phyloP scores from a whole-genome alignment of 2,113 vertebrate genomes.

The Noctilio leporinus region DNA sequence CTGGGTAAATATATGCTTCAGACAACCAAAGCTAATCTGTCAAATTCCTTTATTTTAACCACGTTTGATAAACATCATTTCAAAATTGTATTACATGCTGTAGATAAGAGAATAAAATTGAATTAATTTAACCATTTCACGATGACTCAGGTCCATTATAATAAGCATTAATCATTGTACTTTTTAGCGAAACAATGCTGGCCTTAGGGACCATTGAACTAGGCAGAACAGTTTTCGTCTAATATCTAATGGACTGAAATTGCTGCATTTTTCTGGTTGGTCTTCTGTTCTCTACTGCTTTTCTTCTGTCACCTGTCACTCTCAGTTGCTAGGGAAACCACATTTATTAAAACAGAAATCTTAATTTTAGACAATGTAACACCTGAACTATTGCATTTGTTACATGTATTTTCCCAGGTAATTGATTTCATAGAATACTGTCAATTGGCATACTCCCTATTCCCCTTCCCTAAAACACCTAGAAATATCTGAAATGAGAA shows the following conservation, averaged over 20 bases:
- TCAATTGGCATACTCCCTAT: background rate
- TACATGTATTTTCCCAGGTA: background rate
- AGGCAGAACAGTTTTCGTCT: background rate
- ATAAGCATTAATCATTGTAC: slow-evolving; percentile 42
- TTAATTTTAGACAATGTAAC: slow-evolving; percentile 40
- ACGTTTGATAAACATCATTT: slow-evolving; percentile 45
- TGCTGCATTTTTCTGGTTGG: background rate
- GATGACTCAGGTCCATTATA: slow-evolving; percentile 42
- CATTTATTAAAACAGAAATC: slow-evolving; percentile 50
- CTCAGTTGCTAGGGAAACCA: slow-evolving; percentile 10
- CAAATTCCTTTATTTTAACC: slow-evolving; percentile 28
- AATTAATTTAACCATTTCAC: slow-evolving; percentile 49
- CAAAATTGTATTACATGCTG: slow-evolving; percentile 45
- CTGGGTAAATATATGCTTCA: background rate
- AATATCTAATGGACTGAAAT: background rate
- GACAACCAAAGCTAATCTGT: slow-evolving; percentile 21
- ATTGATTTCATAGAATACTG: slow-evolving; percentile 8
- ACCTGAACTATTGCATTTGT: slow-evolving; percentile 15
- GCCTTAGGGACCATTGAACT: background rate
- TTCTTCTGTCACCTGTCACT: slow-evolving; percentile 28
- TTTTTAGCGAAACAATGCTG: slow-evolving; percentile 29
- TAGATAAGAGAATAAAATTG: slow-evolving; percentile 17
- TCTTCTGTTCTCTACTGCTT: slow-evolving; percentile 18
- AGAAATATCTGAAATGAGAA: slow-evolving; percentile 5
- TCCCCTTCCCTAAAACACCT: background rate